phyloP scores from a whole-genome alignment of 2,113 vertebrate genomes.

The Ardeotis arabs region DNA sequence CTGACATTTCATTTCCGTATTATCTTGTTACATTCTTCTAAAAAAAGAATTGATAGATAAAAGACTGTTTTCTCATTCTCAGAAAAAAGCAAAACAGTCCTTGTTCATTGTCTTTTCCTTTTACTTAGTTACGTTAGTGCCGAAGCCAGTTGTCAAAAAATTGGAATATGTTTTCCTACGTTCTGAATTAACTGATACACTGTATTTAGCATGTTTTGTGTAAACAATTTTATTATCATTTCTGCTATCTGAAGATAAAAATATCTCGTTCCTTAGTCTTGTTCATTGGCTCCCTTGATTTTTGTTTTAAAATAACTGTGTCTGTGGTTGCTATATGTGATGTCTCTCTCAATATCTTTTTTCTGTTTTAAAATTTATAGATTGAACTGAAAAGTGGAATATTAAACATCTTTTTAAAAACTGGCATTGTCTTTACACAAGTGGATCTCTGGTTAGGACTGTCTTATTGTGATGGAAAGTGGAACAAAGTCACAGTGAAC shows the following conservation, averaged over 20 bases:
- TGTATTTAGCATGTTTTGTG: background rate
- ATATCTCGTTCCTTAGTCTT: background rate
- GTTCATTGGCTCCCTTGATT: background rate
- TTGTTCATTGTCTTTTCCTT: constrained; percentile 24
- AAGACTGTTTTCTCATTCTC: constrained; percentile 67
- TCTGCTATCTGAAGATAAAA: background rate
- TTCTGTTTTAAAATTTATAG: constrained; percentile 69
- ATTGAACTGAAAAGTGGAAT: constrained; percentile 84
- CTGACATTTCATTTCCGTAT: constrained; percentile 74
- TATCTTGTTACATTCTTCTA: constrained; percentile 62
- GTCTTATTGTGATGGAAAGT: constrained; percentile 87
- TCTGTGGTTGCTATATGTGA: background rate
- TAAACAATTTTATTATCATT: background rate
- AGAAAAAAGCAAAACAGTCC: constrained; percentile 24
- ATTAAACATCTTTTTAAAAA: constrained; percentile 79
- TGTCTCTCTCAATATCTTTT: background rate
- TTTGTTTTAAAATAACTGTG: background rate
- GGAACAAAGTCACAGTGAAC: constrained; percentile 81
- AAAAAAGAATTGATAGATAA: constrained; percentile 62
- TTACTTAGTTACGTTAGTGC: background rate
- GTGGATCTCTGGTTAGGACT: constrained; percentile 84
- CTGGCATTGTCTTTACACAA: constrained; percentile 68
- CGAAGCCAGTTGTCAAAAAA: background rate
- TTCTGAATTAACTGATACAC: background rate
- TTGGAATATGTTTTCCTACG: background rate